Evolutionary conservation across 92 coral and sea anemone genomes (phyloP).

Genomic region (Epizoanthus scotinus): DNA sequence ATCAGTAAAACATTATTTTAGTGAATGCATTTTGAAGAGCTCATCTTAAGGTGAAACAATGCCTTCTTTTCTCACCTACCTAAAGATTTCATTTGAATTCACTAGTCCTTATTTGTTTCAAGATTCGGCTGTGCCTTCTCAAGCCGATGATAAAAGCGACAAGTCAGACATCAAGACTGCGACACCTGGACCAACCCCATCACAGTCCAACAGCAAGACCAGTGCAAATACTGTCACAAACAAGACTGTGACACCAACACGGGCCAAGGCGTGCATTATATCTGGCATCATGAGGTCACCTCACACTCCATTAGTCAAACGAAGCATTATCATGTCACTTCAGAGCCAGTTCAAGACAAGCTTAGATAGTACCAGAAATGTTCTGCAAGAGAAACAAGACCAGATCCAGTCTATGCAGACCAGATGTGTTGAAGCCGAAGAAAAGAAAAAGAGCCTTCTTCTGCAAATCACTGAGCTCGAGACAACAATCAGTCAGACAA

Average conservation of each 20-base stretch:
- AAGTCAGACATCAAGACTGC: background rate
- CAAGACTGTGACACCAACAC: background rate
- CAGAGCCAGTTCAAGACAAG: constrained; percentile 17
- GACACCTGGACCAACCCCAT: background rate
- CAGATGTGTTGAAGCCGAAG: constrained; percentile 10
- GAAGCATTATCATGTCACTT: constrained; percentile 22
- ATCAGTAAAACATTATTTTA: background rate
- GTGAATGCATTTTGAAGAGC: too few species aligned
- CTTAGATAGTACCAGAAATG: background rate
- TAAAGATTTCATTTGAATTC: too few species aligned
- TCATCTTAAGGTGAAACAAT: too few species aligned
- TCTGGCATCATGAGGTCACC: constrained; percentile 36
- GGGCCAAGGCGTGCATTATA: constrained; percentile 13
- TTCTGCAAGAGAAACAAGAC: constrained; percentile 3
- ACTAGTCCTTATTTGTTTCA: background rate
- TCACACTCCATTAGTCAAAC: background rate
- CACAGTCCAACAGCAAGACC: constrained; percentile 3
- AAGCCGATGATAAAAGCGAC: background rate
- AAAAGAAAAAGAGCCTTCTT: constrained; percentile 19
- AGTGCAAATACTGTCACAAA: background rate
- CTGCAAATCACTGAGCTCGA: constrained; percentile 15
- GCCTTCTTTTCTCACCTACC: too few species aligned
- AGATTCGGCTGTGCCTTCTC: background rate
- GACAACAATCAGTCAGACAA: background rate
- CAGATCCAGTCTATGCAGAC: constrained; percentile 3